Percentiles rank a stretch among this genome's conserved stretches.
These are phyloP conservation scores for Agrilus cyanescens DNA, from an alignment of 2,888 invertebrate species.

Conservation along the genomic window DNA sequence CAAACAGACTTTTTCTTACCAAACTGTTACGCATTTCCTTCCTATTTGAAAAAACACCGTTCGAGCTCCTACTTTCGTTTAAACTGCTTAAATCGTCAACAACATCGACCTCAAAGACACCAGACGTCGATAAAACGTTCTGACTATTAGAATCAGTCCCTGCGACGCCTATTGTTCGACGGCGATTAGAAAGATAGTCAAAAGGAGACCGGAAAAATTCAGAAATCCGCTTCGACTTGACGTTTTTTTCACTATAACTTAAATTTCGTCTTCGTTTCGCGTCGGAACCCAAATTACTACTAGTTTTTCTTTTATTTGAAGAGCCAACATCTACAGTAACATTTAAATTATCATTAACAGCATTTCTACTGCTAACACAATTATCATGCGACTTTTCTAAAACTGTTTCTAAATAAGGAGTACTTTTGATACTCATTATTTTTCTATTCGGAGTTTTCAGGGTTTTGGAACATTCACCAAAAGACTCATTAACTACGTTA, in stretches of 20 bases:
- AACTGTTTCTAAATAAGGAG: conserved; percentile 22
- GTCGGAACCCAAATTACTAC: conserved; percentile 21
- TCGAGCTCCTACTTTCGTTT: conserved; percentile 4
- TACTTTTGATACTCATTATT: conserved; percentile 8
- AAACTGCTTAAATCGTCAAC: conserved; percentile 25
- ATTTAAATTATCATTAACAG: conserved; percentile 7
- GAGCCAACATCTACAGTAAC: conserved; percentile 10
- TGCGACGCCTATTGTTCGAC: conserved; percentile 30
- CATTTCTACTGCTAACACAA: conserved; percentile 7
- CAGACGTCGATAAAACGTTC: conserved; percentile 30
- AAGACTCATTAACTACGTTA: too few relatives aligned
- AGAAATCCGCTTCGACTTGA: conserved; percentile 23
- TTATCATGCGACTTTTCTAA: conserved; percentile 27
- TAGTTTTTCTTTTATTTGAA: conserved; percentile 21
- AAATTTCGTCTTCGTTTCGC: conserved; percentile 27
- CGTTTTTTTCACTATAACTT: conserved; percentile 26
- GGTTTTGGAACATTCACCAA: too few relatives aligned
- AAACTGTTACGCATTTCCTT: conserved; percentile 18
- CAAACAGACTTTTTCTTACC: conserved; percentile 29
- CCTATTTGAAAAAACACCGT: conserved; percentile 1
- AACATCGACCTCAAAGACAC: conserved; percentile 30
- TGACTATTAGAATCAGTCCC: conserved; percentile 25
- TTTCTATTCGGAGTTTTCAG: too few relatives aligned
- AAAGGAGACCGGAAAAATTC: conserved; percentile 32
- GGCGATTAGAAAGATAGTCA: conserved; percentile 30